phyloP scores from a whole-genome alignment of 1,140 invertebrate genomes.

The Galendromus occidentalis region DNA sequence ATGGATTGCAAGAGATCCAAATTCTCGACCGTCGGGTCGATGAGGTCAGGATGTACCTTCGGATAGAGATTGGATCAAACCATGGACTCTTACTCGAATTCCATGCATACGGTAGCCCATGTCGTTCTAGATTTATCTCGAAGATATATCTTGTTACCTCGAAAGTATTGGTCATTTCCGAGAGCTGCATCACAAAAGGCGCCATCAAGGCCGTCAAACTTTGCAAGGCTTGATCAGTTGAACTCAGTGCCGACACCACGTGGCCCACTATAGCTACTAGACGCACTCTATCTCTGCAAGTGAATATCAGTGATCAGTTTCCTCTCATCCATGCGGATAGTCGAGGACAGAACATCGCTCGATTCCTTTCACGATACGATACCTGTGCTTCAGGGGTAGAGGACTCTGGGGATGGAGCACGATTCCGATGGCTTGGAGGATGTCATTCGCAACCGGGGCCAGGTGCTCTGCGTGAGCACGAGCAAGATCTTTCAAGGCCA shows the following conservation, averaged over 20 bases:
- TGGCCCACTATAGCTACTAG: neutral
- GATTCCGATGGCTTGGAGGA: neutral
- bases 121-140: too few species aligned
- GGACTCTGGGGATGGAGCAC: conserved; percentile 1
- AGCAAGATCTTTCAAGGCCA: conserved; percentile 4
- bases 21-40: neutral
- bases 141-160: too few species aligned
- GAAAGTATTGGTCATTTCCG: neutral
- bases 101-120: too few species aligned
- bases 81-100: too few species aligned
- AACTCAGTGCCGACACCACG: neutral
- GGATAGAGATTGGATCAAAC: neutral
- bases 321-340: neutral
- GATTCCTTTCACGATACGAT: too few species aligned
- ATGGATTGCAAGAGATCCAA: neutral
- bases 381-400: conserved; percentile 1
- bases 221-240: neutral
- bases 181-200: neutral
- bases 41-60: neutral
- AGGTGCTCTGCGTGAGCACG: neutral
- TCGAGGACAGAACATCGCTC: neutral
- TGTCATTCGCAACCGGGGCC: neutral
- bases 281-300: neutral
- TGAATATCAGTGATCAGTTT: neutral
- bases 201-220: neutral